phyloP scores from a whole-genome alignment of 2,888 invertebrate species.

The Urechis unicinctus region DNA sequence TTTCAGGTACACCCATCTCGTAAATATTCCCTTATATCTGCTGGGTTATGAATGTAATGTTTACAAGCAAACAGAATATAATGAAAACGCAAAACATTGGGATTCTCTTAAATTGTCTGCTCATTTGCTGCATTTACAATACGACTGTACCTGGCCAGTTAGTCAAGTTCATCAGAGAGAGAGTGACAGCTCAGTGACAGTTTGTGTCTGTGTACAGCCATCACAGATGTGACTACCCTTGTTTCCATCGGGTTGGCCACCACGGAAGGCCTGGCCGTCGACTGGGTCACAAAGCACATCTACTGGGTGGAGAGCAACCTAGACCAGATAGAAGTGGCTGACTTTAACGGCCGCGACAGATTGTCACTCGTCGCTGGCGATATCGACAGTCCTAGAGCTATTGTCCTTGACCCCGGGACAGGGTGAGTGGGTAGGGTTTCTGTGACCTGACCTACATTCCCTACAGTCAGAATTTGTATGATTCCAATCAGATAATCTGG shows the following conservation, averaged over 20 bases:
- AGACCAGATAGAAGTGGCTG: conserved; percentile 53
- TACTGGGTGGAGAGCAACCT: conserved; percentile 55
- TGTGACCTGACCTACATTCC: too few species aligned
- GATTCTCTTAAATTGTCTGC: too few species aligned
- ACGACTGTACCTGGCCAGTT: too few species aligned
- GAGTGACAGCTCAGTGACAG: background rate
- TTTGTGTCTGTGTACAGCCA: conserved; percentile 29
- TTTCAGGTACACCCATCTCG: too few species aligned
- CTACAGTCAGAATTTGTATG: too few species aligned
- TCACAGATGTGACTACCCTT: conserved; percentile 70
- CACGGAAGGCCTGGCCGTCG: conserved; percentile 65
- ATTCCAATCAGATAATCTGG: too few species aligned
- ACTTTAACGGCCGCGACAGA: conserved; percentile 58
- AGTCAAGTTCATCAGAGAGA: background rate
- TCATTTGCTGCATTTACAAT: too few species aligned
- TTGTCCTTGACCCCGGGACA: conserved; percentile 75
- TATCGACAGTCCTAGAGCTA: conserved; percentile 78
- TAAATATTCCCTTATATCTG: too few species aligned
- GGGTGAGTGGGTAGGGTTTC: conserved; percentile 55
- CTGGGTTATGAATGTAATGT: too few species aligned
- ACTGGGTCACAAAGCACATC: conserved; percentile 52
- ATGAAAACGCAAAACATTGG: too few species aligned
- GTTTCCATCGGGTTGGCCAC: conserved; percentile 77
- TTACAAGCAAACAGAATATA: too few species aligned
- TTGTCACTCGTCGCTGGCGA: conserved; percentile 75